Base-by-base conservation (phyloP, 30 jellyfish, hydroid and myxozoan species). In the Morbakka virulenta region DNA sequence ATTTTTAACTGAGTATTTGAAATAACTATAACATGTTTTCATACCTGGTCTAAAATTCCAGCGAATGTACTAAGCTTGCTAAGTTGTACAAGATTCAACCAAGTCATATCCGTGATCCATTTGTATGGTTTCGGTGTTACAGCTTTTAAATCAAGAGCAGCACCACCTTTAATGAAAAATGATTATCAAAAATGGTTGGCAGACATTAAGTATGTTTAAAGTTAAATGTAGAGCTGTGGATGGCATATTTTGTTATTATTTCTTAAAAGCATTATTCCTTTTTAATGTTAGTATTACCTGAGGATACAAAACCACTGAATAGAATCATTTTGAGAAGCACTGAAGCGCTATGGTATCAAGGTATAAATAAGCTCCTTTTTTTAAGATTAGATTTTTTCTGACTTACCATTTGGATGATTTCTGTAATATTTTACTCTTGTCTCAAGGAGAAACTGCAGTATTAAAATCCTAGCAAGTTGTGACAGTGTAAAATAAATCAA, bases 71-170 rank as follows among this genome's bases (percentile, higher is more conserved):
- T 52, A 17, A 89, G 82, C 63, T 80, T 89, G 71, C 97, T 89
- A 72, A 89, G 95, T 83, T 89, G 96, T 12, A 89, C 97, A 82
- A 89, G 79, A 66, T 89, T 89, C 76, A 89, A 62, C 97, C 97
- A 89, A 17, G 92, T 77, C 95, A 89, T 89, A 64, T 89, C 97
- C 51, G 97, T 82, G 41, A 89, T 89, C 97, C 97, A 89, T 50
- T 77, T 89, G 88, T 76, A 83, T 2, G 97, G 97, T 64, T 89
- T 89, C 0, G 97, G 97, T 52, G 83, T 89, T 0, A 82, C 95
- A 68, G 97, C 93, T 84, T 83, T 89, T 72, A 89, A 53, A 78
- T 89, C 97, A 66, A 89, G 48, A 3, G 97, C 97, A 24, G 97
- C 97, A 4, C 97, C 97, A 83, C 97, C 97, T 89, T 50, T 0